These are phyloP conservation scores for Mus minutoides DNA, from an alignment of 2,797 vertebrate species.

Conservation along the genomic window DNA sequence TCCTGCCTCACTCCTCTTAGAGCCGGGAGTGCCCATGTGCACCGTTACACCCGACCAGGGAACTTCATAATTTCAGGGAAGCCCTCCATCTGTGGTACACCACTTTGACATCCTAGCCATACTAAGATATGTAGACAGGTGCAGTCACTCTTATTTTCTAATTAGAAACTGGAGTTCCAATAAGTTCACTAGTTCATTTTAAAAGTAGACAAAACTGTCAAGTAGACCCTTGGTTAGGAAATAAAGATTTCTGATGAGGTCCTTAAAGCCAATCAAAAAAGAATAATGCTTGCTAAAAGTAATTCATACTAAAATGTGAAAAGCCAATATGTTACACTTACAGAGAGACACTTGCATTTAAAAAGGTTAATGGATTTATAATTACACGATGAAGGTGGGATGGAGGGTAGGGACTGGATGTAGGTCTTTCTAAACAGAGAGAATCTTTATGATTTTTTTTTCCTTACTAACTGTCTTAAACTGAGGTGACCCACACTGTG, in stretches of 20 bases:
- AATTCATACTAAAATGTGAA: slow-evolving; percentile 43
- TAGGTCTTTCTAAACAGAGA: slow-evolving; percentile 13
- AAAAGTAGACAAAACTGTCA: background rate
- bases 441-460: background rate
- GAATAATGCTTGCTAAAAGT: slow-evolving; percentile 16
- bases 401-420: background rate
- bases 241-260: slow-evolving; percentile 5
- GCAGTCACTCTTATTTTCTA: background rate
- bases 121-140: background rate
- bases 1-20: background rate
- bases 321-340: background rate
- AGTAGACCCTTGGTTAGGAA: background rate
- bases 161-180: background rate
- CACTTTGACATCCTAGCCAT: background rate
- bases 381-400: background rate
- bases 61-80: background rate
- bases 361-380: slow-evolving; percentile 25
- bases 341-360: background rate
- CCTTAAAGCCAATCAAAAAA: background rate
- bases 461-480: background rate
- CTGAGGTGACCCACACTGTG: background rate
- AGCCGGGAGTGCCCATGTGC: no score
- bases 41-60: no score
- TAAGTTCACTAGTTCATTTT: background rate
- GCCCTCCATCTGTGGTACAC: background rate